phyloP scores from a whole-genome alignment of 2,113 vertebrate genomes.

The Pycnonotus jocosus region DNA sequence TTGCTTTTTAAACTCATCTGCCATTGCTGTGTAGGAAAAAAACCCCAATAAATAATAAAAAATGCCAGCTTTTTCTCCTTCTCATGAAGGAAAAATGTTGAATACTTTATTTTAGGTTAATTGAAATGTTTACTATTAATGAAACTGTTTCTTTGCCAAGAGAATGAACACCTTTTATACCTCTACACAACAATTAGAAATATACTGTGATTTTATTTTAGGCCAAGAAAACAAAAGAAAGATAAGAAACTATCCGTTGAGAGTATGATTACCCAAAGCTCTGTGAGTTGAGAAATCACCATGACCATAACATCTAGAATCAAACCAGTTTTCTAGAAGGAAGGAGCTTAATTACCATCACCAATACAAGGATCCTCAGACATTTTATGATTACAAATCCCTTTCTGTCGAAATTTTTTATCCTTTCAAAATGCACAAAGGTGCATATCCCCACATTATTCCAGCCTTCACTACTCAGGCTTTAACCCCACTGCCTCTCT shows the following conservation, averaged over 20 bases:
- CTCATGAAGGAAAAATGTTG: neutral
- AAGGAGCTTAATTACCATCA: neutral
- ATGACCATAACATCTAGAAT: neutral
- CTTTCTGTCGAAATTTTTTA: neutral
- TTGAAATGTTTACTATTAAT: neutral
- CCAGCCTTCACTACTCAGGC: neutral
- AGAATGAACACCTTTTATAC: neutral
- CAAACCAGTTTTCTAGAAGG: neutral
- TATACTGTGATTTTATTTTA: neutral
- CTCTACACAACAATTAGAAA: neutral
- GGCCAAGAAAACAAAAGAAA: neutral
- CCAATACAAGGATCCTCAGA: neutral
- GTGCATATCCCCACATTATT: neutral
- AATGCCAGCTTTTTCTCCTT: accelerated
- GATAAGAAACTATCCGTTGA: neutral
- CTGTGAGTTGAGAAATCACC: neutral
- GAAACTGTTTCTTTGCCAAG: neutral
- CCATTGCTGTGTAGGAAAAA: neutral
- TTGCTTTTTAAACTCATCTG: neutral
- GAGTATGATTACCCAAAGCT: neutral
- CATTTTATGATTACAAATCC: neutral
- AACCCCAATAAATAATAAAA: neutral
- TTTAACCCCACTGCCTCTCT: neutral
- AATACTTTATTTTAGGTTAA: neutral
- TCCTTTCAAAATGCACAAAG: neutral